A percentile compares a stretch with the other conserved stretches of the same genome.
phyloP scores from a whole-genome alignment of 2,888 invertebrate species.

The Watsonalla binaria region DNA sequence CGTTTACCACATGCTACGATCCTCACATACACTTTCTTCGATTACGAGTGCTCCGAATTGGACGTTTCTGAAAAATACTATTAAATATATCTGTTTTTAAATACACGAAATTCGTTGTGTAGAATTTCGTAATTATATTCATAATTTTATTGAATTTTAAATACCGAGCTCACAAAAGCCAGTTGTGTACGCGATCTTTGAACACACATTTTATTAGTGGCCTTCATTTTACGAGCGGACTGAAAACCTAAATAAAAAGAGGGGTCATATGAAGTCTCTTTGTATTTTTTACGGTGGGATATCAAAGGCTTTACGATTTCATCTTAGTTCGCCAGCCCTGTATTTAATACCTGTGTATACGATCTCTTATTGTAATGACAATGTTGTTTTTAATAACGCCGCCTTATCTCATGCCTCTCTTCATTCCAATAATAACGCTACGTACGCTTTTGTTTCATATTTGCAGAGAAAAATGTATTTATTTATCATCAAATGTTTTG shows the following conservation, averaged over 20 bases:
- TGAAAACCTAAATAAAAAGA: constrained; percentile 64
- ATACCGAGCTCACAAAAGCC: constrained; percentile 21
- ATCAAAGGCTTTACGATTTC: constrained; percentile 67
- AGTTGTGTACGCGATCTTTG: constrained; percentile 43
- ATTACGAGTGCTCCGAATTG: no score
- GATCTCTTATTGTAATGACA: constrained; percentile 20
- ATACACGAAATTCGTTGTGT: no score
- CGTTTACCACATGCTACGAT: no score
- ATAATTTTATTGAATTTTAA: neutral
- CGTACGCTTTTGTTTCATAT: neutral
- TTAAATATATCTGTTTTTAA: no score
- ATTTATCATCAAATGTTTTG: neutral
- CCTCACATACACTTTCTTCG: no score
- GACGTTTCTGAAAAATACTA: no score
- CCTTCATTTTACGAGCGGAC: constrained; percentile 60
- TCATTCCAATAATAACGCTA: neutral
- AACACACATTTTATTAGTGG: constrained; percentile 61
- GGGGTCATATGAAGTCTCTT: constrained; percentile 63
- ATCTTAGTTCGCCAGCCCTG: constrained; percentile 37
- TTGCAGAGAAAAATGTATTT: neutral
- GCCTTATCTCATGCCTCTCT: constrained; percentile 8
- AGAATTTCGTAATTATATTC: no score
- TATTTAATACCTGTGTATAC: constrained; percentile 32
- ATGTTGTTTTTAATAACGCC: constrained; percentile 25
- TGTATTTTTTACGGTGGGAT: constrained; percentile 67